These are phyloP conservation scores for Apodemia zela DNA, from an alignment of 2,888 invertebrate species.

Conservation along the genomic window DNA sequence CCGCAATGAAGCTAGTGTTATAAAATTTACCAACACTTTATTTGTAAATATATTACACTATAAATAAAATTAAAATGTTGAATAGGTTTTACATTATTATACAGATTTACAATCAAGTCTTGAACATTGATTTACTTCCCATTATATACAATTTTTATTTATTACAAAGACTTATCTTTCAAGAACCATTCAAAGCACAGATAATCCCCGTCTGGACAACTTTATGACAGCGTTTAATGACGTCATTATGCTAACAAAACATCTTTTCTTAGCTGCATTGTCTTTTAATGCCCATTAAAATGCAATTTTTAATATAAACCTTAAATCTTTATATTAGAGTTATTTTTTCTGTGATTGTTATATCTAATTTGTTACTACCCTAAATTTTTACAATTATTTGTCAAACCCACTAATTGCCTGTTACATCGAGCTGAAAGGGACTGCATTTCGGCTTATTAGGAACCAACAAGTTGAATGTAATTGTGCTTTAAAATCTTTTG, in stretches of 20 bases:
- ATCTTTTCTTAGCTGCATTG: constrained; percentile 54
- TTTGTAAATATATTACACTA: background rate
- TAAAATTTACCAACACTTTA: background rate
- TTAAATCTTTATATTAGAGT: constrained; percentile 24
- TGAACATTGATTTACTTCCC: constrained; percentile 1
- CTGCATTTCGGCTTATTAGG: constrained; percentile 53
- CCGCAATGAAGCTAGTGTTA: background rate
- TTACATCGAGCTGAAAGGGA: constrained; percentile 45
- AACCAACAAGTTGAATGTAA: constrained; percentile 37
- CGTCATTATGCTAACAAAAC: constrained; percentile 63
- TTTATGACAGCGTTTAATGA: constrained; percentile 58
- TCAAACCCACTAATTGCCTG: constrained; percentile 64
- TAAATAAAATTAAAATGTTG: background rate
- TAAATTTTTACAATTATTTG: constrained; percentile 58
- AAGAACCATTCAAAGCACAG: constrained; percentile 38
- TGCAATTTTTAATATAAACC: constrained; percentile 25
- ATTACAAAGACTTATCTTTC: constrained; percentile 30
- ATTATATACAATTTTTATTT: constrained; percentile 24
- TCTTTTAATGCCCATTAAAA: constrained; percentile 40
- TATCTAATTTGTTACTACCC: constrained; percentile 41
- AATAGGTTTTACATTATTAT: background rate
- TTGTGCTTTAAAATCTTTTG: constrained; percentile 21
- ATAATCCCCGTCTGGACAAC: constrained; percentile 55
- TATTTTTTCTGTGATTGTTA: constrained; percentile 25
- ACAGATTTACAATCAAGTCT: constrained; percentile 8